Percentiles rank a stretch among this genome's conserved stretches.
Conservation (phyloP, 2,113 vertebrate genomes). For the Cryptomyrus ogoouensis region DNA sequence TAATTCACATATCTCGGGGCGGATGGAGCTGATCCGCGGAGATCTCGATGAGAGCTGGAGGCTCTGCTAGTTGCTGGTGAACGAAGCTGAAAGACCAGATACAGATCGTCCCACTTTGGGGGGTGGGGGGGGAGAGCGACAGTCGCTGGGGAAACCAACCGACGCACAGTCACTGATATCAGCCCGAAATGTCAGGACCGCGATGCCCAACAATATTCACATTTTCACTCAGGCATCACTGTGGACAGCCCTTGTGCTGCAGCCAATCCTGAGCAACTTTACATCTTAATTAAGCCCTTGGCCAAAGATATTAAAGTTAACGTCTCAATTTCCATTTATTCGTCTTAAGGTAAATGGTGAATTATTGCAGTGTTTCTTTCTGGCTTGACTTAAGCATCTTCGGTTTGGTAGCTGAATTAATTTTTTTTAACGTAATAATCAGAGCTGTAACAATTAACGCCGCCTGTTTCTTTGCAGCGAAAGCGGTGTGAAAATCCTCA, state of each 20-base stretch:
- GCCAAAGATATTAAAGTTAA: background rate
- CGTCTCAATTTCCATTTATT: background rate
- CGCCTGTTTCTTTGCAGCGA: background rate
- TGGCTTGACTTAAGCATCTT: background rate
- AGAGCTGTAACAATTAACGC: background rate
- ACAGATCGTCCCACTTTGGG: background rate
- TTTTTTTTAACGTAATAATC: background rate
- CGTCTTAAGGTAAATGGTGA: background rate
- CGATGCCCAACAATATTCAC: background rate
- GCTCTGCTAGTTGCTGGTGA: background rate
- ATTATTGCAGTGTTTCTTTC: background rate
- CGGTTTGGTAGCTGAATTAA: background rate
- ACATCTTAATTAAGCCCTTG: background rate
- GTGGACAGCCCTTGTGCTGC: background rate
- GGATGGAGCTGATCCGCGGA: background rate
- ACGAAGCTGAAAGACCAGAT: background rate
- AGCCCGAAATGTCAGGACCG: background rate
- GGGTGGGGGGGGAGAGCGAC: background rate
- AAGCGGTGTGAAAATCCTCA: background rate
- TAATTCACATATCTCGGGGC: background rate
- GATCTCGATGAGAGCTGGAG: background rate
- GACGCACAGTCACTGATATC: background rate
- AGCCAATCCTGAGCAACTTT: background rate
- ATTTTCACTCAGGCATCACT: background rate
- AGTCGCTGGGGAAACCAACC: background rate